Evolutionary conservation across 2,797 vertebrate species (phyloP).

Genomic region (Onychomys arenicola): DNA sequence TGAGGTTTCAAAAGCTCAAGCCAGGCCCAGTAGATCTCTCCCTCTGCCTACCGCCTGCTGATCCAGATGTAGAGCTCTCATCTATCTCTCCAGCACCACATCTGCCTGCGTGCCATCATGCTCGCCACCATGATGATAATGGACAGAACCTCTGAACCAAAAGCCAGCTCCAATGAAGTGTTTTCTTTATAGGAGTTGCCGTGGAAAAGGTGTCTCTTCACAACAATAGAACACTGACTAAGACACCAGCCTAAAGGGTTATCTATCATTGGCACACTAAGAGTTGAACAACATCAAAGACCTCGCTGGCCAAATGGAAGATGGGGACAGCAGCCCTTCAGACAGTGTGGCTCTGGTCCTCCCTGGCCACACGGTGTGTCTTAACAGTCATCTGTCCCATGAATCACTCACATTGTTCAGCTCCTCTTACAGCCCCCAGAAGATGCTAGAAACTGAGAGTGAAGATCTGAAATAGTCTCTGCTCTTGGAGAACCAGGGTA

Average conservation of each 20-base stretch:
- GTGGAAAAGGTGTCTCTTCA: neutral
- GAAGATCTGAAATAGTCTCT: neutral
- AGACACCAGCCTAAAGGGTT: neutral
- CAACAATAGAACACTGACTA: neutral
- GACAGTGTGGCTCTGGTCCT: too few relatives aligned
- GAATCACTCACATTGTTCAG: neutral
- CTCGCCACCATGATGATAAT: neutral
- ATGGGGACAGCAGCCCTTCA: too few relatives aligned
- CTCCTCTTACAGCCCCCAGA: neutral
- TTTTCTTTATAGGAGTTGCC: neutral
- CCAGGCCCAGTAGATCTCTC: neutral
- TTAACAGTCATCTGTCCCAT: too few relatives aligned
- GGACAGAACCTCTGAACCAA: neutral
- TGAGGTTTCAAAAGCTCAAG: neutral
- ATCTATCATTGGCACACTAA: too few relatives aligned
- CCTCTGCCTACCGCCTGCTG: neutral
- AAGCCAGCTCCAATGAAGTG: neutral
- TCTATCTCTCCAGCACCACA: neutral
- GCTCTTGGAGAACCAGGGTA: neutral
- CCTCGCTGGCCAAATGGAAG: accelerated
- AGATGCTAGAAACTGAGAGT: neutral
- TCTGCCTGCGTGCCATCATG: neutral
- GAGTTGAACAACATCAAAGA: neutral
- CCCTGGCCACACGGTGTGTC: neutral
- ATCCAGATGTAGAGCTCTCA: neutral